Conservation (phyloP, 2,797 vertebrate genomes). For the Dicrostonyx torquatus region DNA sequence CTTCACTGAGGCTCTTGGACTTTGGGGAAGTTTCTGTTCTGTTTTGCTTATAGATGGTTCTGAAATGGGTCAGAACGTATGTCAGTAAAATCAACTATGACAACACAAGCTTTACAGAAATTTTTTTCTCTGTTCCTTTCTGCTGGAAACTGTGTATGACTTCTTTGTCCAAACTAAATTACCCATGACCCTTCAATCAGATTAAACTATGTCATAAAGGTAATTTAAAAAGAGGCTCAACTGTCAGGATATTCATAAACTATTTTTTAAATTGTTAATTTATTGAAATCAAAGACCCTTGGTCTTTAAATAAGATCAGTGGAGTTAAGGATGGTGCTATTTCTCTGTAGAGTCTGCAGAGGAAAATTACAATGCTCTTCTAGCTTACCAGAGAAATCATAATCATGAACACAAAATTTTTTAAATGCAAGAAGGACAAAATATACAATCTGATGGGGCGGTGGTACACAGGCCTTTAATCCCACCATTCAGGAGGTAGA, state of each 20-base stretch:
- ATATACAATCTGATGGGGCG: not conserved
- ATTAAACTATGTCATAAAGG: constrained; percentile 10
- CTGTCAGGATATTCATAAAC: not conserved
- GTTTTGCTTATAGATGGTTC: not conserved
- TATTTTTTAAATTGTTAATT: too few relatives aligned
- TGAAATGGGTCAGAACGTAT: constrained; percentile 2
- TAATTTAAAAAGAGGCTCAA: not conserved
- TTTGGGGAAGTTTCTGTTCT: not conserved
- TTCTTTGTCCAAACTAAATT: not conserved
- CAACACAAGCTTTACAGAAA: not conserved
- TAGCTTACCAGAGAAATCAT: not conserved
- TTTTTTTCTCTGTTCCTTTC: not conserved
- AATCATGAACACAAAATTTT: not conserved
- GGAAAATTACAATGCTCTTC: not conserved
- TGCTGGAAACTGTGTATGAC: not conserved
- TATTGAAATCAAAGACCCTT: not conserved
- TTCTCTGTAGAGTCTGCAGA: not conserved
- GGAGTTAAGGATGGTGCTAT: not conserved
- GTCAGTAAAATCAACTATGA: not conserved
- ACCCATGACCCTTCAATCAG: not conserved
- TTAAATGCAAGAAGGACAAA: not conserved
- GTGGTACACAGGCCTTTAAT: not conserved
- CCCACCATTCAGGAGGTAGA: not conserved
- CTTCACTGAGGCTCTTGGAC: not conserved
- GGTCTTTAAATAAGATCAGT: not conserved